These are phyloP conservation scores for Eudyptes chrysolophus DNA, from an alignment of 2,113 vertebrate genomes.

Conservation along the genomic window DNA sequence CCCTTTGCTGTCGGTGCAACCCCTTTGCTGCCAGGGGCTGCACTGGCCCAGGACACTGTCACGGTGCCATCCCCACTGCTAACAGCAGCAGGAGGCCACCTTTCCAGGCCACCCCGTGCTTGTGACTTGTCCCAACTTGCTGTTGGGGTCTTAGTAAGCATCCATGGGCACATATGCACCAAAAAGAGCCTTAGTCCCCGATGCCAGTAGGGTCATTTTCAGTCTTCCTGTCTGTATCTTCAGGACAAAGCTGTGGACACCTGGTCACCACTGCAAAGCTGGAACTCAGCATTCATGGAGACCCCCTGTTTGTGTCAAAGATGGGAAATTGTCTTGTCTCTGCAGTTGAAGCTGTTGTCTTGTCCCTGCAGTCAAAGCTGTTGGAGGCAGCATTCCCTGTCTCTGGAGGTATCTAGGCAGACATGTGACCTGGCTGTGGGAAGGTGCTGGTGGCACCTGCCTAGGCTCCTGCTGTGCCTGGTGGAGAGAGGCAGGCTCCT, in stretches of 20 bases:
- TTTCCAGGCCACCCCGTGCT: not conserved
- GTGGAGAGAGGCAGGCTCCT: not conserved
- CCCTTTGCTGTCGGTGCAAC: not conserved
- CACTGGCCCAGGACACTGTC: not conserved
- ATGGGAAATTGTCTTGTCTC: rapidly evolving
- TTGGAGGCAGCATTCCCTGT: not conserved
- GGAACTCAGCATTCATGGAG: not conserved
- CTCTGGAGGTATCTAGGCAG: not conserved
- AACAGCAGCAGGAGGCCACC: not conserved
- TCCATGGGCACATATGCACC: not conserved
- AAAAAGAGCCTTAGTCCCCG: not conserved
- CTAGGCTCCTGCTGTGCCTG: not conserved
- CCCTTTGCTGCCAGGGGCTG: not conserved
- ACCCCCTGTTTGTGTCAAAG: not conserved
- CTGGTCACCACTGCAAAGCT: not conserved
- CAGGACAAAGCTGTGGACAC: not conserved
- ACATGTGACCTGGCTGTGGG: not conserved
- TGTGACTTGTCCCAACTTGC: not conserved
- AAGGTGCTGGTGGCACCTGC: not conserved
- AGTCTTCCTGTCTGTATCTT: not conserved
- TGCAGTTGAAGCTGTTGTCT: not conserved
- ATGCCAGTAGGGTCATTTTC: not conserved
- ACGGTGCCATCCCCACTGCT: not conserved
- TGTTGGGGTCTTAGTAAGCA: not conserved
- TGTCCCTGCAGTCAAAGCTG: not conserved